Percentiles rank a stretch among this genome's conserved stretches.
Conservation (phyloP, 2,113 vertebrate species). For the Gambusia holbrooki region DNA sequence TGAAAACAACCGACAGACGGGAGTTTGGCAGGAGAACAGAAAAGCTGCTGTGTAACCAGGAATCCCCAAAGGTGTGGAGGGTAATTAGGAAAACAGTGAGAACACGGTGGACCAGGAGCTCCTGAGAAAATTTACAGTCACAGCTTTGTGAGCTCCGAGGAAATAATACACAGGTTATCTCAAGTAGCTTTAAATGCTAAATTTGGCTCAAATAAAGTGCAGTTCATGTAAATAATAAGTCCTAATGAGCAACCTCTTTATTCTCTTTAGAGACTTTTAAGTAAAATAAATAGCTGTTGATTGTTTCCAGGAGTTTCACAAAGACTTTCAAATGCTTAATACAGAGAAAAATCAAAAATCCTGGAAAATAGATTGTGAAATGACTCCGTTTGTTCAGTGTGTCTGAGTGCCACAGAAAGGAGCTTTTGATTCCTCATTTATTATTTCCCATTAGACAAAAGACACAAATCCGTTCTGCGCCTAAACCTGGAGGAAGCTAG, state of each 20-base stretch:
- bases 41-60: slow-evolving; percentile 39
- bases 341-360: too few relatives aligned
- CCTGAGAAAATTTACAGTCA: slow-evolving; percentile 1
- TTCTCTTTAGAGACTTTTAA: background rate
- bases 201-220: background rate
- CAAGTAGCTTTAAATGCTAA: background rate
- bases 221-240: background rate
- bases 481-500: too few relatives aligned
- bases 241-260: background rate
- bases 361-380: too few relatives aligned
- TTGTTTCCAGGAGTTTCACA: too few relatives aligned
- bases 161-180: background rate
- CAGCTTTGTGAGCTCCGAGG: slow-evolving; percentile 14
- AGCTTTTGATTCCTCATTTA: too few relatives aligned
- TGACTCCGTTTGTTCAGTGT: too few relatives aligned
- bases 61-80: slow-evolving; percentile 39
- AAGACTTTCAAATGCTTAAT: too few relatives aligned
- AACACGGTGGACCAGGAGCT: slow-evolving; percentile 27
- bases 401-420: too few relatives aligned
- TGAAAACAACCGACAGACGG: slow-evolving; percentile 27
- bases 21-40: slow-evolving; percentile 38
- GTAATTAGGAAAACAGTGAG: slow-evolving; percentile 37
- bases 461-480: too few relatives aligned
- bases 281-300: too few relatives aligned
- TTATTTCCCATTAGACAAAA: too few relatives aligned